Evolutionary conservation across 2,888 invertebrate genomes (phyloP).

Genomic region (Drosophila anceps): DNA sequence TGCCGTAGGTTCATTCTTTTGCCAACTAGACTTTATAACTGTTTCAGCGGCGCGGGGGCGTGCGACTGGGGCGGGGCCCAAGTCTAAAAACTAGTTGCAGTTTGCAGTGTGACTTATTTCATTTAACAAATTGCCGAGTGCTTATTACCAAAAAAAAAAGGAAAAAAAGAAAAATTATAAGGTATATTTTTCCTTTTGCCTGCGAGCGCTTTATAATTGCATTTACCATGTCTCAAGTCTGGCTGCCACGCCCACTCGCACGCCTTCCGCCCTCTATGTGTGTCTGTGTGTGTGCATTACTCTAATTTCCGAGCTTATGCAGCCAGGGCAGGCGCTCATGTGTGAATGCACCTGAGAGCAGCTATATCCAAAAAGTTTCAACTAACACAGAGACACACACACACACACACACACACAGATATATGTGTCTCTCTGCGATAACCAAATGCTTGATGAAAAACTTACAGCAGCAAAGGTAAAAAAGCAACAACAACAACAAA

Average conservation of each 20-base stretch:
- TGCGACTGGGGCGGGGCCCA: background rate
- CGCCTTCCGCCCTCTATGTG: background rate
- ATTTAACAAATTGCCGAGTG: constrained; percentile 67
- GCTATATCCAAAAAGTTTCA: constrained; percentile 57
- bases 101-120: constrained; percentile 49
- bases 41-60: background rate
- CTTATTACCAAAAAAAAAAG: constrained; percentile 66
- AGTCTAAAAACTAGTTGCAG: constrained; percentile 38
- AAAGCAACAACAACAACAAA: background rate
- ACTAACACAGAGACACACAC: constrained; percentile 2
- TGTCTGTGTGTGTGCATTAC: constrained; percentile 45
- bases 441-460: constrained; percentile 71
- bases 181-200: constrained; percentile 38
- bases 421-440: constrained; percentile 58
- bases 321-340: constrained; percentile 59
- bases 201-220: constrained; percentile 71
- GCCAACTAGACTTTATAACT: constrained; percentile 23
- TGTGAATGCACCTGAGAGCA: constrained; percentile 73
- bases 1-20: constrained; percentile 59
- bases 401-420: background rate
- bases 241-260: constrained; percentile 4
- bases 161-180: background rate
- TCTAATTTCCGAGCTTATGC: constrained; percentile 60
- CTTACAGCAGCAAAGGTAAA: constrained; percentile 26
- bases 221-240: constrained; percentile 54